Percentiles rank a stretch among this genome's conserved stretches.
These are phyloP conservation scores for Pitta sordida DNA, from an alignment of 2,113 vertebrate genomes.

Conservation along the genomic window DNA sequence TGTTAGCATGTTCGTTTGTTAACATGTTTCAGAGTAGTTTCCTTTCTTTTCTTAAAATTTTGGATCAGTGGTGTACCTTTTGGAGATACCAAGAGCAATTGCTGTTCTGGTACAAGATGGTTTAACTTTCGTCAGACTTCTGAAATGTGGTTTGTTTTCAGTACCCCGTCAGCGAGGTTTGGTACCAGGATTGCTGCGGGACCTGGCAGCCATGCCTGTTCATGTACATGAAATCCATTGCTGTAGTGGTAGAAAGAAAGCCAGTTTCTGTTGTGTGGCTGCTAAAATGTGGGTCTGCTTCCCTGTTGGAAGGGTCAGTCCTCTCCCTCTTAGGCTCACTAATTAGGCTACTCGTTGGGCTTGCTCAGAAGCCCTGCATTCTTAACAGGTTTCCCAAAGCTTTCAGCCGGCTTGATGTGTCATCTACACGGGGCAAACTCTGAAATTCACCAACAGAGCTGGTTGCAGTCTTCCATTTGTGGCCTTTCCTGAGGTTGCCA, in stretches of 20 bases:
- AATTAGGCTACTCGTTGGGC: not conserved
- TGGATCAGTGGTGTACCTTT: not conserved
- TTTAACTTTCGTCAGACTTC: not conserved
- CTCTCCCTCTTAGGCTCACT: not conserved
- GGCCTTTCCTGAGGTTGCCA: not conserved
- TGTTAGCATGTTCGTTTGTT: fast-evolving
- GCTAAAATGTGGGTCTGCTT: not conserved
- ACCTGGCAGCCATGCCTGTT: not conserved
- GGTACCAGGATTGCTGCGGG: not conserved
- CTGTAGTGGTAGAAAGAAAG: not conserved
- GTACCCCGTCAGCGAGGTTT: not conserved
- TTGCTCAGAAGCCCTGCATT: not conserved
- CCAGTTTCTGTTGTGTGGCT: not conserved
- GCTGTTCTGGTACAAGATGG: not conserved
- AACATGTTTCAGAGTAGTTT: not conserved
- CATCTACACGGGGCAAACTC: not conserved
- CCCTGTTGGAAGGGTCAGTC: not conserved
- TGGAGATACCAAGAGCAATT: not conserved
- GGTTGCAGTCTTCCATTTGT: not conserved
- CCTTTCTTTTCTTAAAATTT: not conserved
- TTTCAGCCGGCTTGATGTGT: not conserved
- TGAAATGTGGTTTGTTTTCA: not conserved
- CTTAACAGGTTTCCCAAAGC: not conserved
- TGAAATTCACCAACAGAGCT: not conserved
- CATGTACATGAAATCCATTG: not conserved